Base-by-base conservation (phyloP, 2,113 vertebrate species). In the Donacobius atricapilla region DNA sequence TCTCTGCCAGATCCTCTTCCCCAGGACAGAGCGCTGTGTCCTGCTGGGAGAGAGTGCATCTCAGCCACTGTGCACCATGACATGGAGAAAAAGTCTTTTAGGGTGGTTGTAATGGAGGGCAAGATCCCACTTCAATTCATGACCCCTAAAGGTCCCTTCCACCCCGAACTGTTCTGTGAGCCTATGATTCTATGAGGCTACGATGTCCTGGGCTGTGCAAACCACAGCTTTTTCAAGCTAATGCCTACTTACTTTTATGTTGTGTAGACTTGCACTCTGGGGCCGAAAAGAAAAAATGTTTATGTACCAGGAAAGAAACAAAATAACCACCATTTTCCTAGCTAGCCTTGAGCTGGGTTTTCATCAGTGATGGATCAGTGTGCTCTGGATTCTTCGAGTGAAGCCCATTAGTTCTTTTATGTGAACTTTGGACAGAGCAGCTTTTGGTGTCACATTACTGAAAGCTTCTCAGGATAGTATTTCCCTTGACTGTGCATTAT, bases 351-450 rank as follows among this genome's bases (percentile, higher is more conserved):
- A 78, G 87, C 30, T 87, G n/a, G 35, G 56, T 84, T 97, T 96
- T 87, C 61, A 64, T 75, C n/a, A 28, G 50, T 19, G 48, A 88
- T 9, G 14, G 76, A 93, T 69, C 54, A 84, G 25, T 17, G 28
- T 37, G 53, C 71, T 70, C 71, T 58, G 24, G 60, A 79, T 94
- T 89, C 82, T 79, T 88, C 93, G 77, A 80, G 82, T 82, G 81
- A 93, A 91, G 81, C 53, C 88, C 87, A 77, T 97, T 93, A 89
- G 87, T 78, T 90, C 87, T 96, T 75, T 92, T 53, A 75, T 42
- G 78, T 93, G 83, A 95, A 86, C 83, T 89, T 85, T 91, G 88
- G 66, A 61, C 68, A 66, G 53, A 47, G 40, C 61, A 95, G 63
- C 80, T 37, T 82, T 93, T 2, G 2, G 60, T 90, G 83, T 83